Base-by-base conservation (phyloP, 1,140 invertebrate genomes). In the Drosophila kurseongensis region DNA sequence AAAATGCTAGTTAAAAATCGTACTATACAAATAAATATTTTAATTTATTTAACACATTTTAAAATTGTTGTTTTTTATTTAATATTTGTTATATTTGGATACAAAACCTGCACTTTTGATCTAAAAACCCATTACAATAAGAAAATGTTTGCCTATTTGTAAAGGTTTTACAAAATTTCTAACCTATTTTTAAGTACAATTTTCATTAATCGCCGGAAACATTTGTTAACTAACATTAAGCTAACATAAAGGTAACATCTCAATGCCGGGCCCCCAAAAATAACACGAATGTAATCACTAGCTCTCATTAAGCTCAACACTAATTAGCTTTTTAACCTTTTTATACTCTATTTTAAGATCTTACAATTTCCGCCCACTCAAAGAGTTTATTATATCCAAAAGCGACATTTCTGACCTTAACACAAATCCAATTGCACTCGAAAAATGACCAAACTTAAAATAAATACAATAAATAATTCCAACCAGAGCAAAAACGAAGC, bases 341-440 rank as follows among this genome's bases (percentile, higher is more conserved):
- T 67, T 16, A 27, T 13, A 9, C 18, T 47, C 55, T 38, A 59
- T 63, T 63, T 77, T 36, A 79, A 74, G 38, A 44, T 40, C 42
- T 13, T 48, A 47, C 36, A 48, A 75, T 83, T 80, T 83, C 80
- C 80, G 80, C 54, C 48, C 55, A 12, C 41, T 12, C 18, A 29
- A 54, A 56, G 6, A 51, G 35, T 62, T 42, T 63, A 50, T 68
- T 52, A 66, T 52, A 16, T 9, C 13, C 18, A 16, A 36, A n/a
- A 5, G 36, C 59, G 60, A 47, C 66, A 61, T 23, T 55, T 23
- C 32, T 75, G 51, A 55, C 72, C 59, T 75, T 63, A 56, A 51
- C 69, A 63, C 59, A 54, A 63, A 47, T 73, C 59, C 45, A 63
- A 47, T 73, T 48, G 23, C 51, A 29, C 44, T 42, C 41, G 14